Evolutionary conservation across 1,140 invertebrate species (phyloP), one percentile per base, ranked within the genome.

Genomic region (Heterodera carotae): DNA sequence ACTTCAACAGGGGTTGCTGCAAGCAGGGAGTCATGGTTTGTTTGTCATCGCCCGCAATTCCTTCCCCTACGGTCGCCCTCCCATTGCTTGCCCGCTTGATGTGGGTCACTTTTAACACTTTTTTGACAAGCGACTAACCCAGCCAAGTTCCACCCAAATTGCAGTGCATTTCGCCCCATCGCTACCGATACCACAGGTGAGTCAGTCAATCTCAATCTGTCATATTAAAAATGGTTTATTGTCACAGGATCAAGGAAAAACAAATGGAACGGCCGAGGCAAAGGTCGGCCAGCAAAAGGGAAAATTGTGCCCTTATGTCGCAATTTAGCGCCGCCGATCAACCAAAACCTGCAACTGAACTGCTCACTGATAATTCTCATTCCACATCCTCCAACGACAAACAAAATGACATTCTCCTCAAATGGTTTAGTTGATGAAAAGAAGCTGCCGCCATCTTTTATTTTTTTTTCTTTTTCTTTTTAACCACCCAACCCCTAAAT

Each of bases 1-100:
- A 74, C 25, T 83, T 83, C 60, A 82, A 83, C 64, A 73, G 48
- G 33, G 82, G 82, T n/a, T 48, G 53, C 56, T 83, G 82, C 53
- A 53, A 53, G 53, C 56, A 29, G 18, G 82, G 80, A 68, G 60
- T 81, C 48, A 81, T 59, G 76, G 82, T 83, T 82, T 67, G 83
- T 83, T 68, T 69, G 18, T 62, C n/a, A 48, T 3, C 10, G n/a
- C n/a, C 43, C 34, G 2, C 60, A 18, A 34, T 29, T 60, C 8
- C 60, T 34, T n/a, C 34, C 34, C 60, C 3, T 27, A 15, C n/a
- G n/a, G 27, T 25, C 33, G 31, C 33, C 33, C 39, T 12, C 6
- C 39, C 39, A 43, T 12, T 12, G 6, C 34, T 33, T 56, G 27
- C 18, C 33, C 53, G 15, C 22, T 56, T 22, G 18, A 29, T 27